These are phyloP conservation scores for Lithophane socia DNA, from an alignment of 2,888 invertebrate species.

Conservation along the genomic window DNA sequence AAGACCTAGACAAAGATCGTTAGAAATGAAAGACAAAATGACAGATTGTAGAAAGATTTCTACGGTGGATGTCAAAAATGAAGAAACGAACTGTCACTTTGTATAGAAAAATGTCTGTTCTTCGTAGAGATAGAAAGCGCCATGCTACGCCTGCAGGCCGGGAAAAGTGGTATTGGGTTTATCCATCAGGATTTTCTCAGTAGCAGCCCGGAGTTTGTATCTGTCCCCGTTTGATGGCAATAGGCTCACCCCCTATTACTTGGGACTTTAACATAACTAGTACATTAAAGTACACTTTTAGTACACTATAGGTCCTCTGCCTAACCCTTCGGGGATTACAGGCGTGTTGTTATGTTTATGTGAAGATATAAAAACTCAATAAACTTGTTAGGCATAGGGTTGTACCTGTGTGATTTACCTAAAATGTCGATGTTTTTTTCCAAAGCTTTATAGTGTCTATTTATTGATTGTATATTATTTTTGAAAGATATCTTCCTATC, in stretches of 20 bases:
- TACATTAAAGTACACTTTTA: too few relatives aligned
- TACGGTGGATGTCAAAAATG: too few relatives aligned
- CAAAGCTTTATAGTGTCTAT: background rate
- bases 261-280: too few relatives aligned
- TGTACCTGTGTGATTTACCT: background rate
- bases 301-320: background rate
- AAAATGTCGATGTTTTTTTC: conserved; percentile 18
- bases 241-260: too few relatives aligned
- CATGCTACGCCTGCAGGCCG: too few relatives aligned
- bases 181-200: background rate
- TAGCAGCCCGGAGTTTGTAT: background rate
- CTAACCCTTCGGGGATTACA: background rate
- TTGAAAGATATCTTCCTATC: conserved; percentile 5
- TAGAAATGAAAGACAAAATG: too few relatives aligned
- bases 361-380: background rate
- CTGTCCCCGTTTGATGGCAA: background rate
- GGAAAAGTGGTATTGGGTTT: too few relatives aligned
- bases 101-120: too few relatives aligned
- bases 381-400: background rate
- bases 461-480: conserved; percentile 19
- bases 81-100: too few relatives aligned
- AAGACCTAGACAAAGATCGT: too few relatives aligned
- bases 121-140: too few relatives aligned
- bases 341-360: background rate
- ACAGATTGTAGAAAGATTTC: too few relatives aligned